A percentile compares a stretch with the other conserved stretches of the same genome.
phyloP scores from a whole-genome alignment of 2,797 vertebrate species.

The Sphenodon punctatus region DNA sequence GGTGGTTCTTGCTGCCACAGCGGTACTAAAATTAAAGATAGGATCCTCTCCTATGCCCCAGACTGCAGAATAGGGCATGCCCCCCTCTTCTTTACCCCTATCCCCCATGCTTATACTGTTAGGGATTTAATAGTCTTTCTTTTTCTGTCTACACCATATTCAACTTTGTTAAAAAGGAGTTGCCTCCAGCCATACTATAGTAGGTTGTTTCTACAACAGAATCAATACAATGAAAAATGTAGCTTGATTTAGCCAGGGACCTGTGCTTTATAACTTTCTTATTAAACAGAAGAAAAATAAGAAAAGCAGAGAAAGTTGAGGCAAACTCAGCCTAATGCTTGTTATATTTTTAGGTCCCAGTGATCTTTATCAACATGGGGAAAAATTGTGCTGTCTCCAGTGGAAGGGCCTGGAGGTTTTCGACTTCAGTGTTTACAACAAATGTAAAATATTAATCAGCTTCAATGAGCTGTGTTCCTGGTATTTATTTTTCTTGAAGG shows the following conservation, averaged over 20 bases:
- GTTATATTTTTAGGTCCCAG: neutral
- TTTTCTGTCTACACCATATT: neutral
- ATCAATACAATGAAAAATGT: neutral
- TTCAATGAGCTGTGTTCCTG: neutral
- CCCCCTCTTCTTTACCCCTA: no score
- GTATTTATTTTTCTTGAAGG: constrained; percentile 13
- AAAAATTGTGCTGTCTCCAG: neutral
- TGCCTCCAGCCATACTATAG: neutral
- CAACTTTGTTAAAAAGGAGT: neutral
- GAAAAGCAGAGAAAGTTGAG: neutral
- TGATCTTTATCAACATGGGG: neutral
- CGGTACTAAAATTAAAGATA: no score
- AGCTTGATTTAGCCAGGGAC: neutral
- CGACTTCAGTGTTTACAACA: constrained; percentile 6
- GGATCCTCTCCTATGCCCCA: no score
- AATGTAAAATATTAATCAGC: neutral
- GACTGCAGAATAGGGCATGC: no score
- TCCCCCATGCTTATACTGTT: no score
- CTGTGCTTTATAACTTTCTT: neutral
- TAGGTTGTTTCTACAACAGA: neutral
- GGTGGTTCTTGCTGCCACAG: no score
- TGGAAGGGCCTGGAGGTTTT: neutral
- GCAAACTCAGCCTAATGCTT: neutral
- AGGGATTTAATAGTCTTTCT: no score
- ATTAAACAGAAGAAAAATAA: neutral